A percentile compares a stretch with the other conserved stretches of the same genome.
These are phyloP conservation scores for Cetoscarus ocellatus DNA, from an alignment of 2,797 vertebrate genomes.

Conservation along the genomic window DNA sequence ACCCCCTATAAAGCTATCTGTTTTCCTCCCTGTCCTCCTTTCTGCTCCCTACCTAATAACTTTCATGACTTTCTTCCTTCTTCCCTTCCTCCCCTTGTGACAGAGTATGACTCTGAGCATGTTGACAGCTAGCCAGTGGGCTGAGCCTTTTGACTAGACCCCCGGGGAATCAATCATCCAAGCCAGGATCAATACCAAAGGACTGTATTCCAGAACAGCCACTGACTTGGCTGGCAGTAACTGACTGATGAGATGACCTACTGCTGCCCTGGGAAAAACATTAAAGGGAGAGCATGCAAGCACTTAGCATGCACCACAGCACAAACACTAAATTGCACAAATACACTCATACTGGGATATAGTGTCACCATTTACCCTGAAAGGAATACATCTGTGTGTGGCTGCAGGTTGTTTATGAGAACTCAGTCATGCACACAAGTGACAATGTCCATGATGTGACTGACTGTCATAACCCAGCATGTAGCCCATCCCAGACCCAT, in stretches of 20 bases:
- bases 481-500: conserved; percentile 1
- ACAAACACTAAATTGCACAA: conserved; percentile 33
- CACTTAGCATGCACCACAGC: conserved; percentile 39
- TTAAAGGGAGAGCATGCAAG: conserved; percentile 16
- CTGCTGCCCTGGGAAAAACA: conserved; percentile 40
- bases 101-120: conserved; percentile 54
- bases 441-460: background rate
- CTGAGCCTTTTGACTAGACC: conserved; percentile 32
- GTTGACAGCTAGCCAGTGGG: conserved; percentile 65
- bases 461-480: conserved; percentile 16
- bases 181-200: conserved; percentile 73
- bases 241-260: conserved; percentile 58
- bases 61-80: conserved; percentile 24
- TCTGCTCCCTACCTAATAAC: background rate
- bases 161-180: conserved; percentile 73
- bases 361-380: conserved; percentile 25
- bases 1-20: conserved; percentile 5
- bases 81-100: conserved; percentile 43
- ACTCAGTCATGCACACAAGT: conserved; percentile 16
- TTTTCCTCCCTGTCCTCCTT: conserved; percentile 1
- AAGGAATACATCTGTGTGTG: conserved; percentile 29
- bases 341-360: conserved; percentile 23
- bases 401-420: conserved; percentile 16
- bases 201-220: conserved; percentile 49
- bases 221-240: conserved; percentile 38